These are phyloP conservation scores for Sebastes elongatus DNA, from an alignment of 2,797 vertebrate species.

Conservation along the genomic window DNA sequence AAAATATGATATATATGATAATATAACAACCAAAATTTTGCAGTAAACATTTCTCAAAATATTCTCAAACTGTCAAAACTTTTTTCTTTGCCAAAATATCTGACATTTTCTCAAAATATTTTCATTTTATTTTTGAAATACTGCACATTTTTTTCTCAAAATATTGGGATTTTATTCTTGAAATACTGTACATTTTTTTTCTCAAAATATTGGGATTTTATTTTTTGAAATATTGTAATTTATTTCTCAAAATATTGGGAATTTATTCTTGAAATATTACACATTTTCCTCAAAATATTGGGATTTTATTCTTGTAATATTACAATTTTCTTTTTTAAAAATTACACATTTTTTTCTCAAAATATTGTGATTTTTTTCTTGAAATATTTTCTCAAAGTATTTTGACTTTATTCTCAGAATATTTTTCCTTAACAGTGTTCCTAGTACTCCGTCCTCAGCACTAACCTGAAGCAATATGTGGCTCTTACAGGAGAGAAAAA, in stretches of 20 bases:
- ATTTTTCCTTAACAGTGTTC: neutral
- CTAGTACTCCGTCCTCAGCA: neutral
- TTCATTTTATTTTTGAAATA: no score
- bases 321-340: no score
- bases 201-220: no score
- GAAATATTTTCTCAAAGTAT: neutral
- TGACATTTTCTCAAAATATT: neutral
- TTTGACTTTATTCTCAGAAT: neutral
- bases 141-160: no score
- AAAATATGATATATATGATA: neutral
- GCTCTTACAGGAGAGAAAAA: slow-evolving; percentile 3
- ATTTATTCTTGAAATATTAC: neutral
- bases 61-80: neutral
- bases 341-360: no score
- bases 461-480: slow-evolving; percentile 48
- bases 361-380: neutral
- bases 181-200: no score
- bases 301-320: neutral
- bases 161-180: no score
- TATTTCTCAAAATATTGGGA: no score
- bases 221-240: no score
- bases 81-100: neutral
- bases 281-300: no score
- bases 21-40: neutral
- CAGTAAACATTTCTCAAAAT: neutral